Evolutionary conservation across 1,140 invertebrate genomes (phyloP).

Genomic region (Papilio machaon): DNA sequence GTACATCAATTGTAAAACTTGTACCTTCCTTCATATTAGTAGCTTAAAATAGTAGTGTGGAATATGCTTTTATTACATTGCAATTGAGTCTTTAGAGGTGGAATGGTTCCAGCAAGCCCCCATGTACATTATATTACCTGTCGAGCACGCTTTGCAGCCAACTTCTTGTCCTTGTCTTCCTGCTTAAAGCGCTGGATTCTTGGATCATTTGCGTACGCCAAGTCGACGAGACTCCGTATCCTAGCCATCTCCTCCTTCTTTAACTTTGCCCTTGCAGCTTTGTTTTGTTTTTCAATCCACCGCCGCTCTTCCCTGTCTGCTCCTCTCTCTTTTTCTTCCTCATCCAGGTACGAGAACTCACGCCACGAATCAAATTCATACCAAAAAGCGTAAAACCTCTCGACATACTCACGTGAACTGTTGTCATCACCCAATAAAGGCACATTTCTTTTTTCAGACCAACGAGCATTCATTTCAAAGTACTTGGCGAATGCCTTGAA

Average conservation of each 20-base stretch:
- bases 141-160: slow-evolving; percentile 93
- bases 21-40: too few relatives aligned
- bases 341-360: slow-evolving; percentile 99
- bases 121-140: slow-evolving; percentile 72
- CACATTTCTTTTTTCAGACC: slow-evolving; percentile 95
- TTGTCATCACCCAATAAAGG: slow-evolving; percentile 91
- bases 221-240: slow-evolving; percentile 94
- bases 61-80: not conserved
- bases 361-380: slow-evolving; percentile 99
- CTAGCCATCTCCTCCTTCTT: slow-evolving; percentile 98
- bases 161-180: slow-evolving; percentile 95
- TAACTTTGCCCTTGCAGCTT: slow-evolving; percentile 92
- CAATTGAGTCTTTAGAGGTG: not conserved
- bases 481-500: slow-evolving; percentile 89
- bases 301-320: slow-evolving; percentile 97
- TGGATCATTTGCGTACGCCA: slow-evolving; percentile 97
- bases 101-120: not conserved
- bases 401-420: slow-evolving; percentile 88
- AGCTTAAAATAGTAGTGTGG: too few relatives aligned
- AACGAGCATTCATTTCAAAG: slow-evolving; percentile 94
- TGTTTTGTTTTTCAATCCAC: slow-evolving; percentile 99
- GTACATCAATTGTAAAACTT: too few relatives aligned
- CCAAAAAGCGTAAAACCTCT: slow-evolving; percentile 95
- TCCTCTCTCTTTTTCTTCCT: slow-evolving; percentile 99
- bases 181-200: slow-evolving; percentile 95